Percentiles rank a stretch among this genome's conserved stretches.
Evolutionary conservation across 92 coral and sea anemone genomes (phyloP).

Genomic region (Blastomussa wellsi): DNA sequence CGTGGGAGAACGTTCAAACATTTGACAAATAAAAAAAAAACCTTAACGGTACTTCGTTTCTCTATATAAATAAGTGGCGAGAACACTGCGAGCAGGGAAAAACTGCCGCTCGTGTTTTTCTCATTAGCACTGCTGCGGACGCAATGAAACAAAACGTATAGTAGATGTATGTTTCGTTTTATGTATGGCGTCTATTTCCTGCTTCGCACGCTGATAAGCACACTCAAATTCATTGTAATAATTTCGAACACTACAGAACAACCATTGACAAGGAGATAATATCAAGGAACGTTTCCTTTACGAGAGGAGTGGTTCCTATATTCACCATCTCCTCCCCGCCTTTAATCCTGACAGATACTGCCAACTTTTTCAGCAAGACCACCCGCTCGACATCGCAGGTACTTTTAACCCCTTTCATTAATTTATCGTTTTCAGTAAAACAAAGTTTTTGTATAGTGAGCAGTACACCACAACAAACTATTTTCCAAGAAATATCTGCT

Average conservation of each 20-base stretch:
- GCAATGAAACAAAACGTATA: background rate
- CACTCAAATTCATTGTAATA: background rate
- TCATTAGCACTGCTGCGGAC: too few species aligned
- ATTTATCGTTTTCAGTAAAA: conserved; percentile 21
- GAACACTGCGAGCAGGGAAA: too few species aligned
- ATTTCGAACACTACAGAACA: background rate
- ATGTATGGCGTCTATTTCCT: background rate
- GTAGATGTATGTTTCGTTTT: background rate
- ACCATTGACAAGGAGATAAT: background rate
- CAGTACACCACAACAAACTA: background rate
- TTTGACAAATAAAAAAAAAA: too few species aligned
- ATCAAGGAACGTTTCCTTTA: background rate
- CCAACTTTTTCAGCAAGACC: background rate
- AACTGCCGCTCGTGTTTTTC: too few species aligned
- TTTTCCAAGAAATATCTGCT: background rate
- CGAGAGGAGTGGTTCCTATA: background rate
- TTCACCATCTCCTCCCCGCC: background rate
- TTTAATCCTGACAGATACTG: too few species aligned
- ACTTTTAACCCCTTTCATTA: conserved; percentile 5
- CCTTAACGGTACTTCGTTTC: background rate
- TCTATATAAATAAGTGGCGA: background rate
- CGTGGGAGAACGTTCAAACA: background rate
- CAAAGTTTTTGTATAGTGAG: background rate
- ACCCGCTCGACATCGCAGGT: conserved; percentile 31
- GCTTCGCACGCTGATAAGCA: too few species aligned